A percentile compares a stretch with the other conserved stretches of the same genome.
These are phyloP conservation scores for Iselma pallidipennis DNA, from an alignment of 2,888 invertebrate species.

Conservation along the genomic window DNA sequence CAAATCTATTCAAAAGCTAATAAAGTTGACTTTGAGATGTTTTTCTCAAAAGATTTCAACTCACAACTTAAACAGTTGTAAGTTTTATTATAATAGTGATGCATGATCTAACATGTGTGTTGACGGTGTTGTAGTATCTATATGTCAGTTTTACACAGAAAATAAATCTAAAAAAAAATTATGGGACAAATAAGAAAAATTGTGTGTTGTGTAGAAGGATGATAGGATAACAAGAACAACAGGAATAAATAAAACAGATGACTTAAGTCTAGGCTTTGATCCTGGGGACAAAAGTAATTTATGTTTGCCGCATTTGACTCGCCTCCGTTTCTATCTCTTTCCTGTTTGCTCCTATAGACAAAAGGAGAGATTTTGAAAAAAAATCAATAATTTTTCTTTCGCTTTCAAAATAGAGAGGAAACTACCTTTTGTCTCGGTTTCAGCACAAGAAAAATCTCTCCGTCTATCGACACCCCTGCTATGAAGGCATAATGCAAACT, in stretches of 20 bases:
- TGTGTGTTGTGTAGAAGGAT: neutral
- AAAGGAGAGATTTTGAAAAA: no score
- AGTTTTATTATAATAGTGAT: slow-evolving; percentile 35
- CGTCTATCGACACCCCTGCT: no score
- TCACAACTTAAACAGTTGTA: no score
- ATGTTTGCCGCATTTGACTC: slow-evolving; percentile 34
- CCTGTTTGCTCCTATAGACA: no score
- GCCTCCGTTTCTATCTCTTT: neutral
- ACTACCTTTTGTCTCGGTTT: no score
- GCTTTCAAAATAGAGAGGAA: no score
- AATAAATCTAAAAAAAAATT: neutral
- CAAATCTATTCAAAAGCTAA: slow-evolving; percentile 49
- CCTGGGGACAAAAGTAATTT: slow-evolving; percentile 40
- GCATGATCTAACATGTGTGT: slow-evolving; percentile 48
- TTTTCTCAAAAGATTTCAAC: slow-evolving; percentile 20
- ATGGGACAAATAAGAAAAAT: neutral
- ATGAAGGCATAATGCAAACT: no score
- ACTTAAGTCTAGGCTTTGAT: slow-evolving; percentile 39
- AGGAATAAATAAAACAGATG: slow-evolving; percentile 33
- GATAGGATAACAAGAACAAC: slow-evolving; percentile 26
- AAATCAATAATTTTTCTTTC: no score
- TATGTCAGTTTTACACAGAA: neutral
- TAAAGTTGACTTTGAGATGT: slow-evolving; percentile 34
- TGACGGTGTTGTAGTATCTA: slow-evolving; percentile 44
- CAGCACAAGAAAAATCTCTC: no score